Percentiles rank a stretch among this genome's conserved stretches.
Conservation (phyloP, 2,113 vertebrate genomes). For the Symphodus melops region DNA sequence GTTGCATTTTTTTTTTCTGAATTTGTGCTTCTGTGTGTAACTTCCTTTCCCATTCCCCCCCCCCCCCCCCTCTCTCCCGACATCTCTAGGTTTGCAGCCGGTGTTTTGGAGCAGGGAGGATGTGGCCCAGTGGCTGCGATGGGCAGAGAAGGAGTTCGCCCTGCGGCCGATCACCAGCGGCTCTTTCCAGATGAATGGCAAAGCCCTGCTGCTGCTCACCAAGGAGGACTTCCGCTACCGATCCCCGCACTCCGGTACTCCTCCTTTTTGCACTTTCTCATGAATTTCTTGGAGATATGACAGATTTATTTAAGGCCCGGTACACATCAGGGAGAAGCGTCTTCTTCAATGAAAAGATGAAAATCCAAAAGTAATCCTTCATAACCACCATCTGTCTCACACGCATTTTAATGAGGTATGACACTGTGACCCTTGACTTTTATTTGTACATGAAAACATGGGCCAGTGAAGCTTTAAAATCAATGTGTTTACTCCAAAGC, state of each 20-base stretch:
- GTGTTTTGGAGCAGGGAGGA: slow-evolving; percentile 96
- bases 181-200: slow-evolving; percentile 99
- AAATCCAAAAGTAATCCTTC: neutral
- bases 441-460: slow-evolving; percentile 5
- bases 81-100: slow-evolving; percentile 94
- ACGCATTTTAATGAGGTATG: no score
- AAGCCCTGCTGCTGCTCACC: slow-evolving; percentile 96
- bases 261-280: neutral
- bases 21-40: slow-evolving; percentile 2
- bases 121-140: slow-evolving; percentile 95
- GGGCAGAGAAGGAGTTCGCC: slow-evolving; percentile 96
- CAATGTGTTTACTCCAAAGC: slow-evolving; percentile 15
- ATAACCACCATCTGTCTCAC: neutral
- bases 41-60: neutral
- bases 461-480: slow-evolving; percentile 4
- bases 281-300: neutral
- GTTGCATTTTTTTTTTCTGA: neutral
- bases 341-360: no score
- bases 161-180: slow-evolving; percentile 92
- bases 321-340: neutral
- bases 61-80: slow-evolving; percentile 6
- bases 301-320: neutral
- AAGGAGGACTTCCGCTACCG: slow-evolving; percentile 99
- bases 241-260: slow-evolving; percentile 93
- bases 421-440: neutral